A percentile compares a stretch with the other conserved stretches of the same genome.
Conservation (phyloP, 1,140 invertebrate species). For the Apis laboriosa region DNA sequence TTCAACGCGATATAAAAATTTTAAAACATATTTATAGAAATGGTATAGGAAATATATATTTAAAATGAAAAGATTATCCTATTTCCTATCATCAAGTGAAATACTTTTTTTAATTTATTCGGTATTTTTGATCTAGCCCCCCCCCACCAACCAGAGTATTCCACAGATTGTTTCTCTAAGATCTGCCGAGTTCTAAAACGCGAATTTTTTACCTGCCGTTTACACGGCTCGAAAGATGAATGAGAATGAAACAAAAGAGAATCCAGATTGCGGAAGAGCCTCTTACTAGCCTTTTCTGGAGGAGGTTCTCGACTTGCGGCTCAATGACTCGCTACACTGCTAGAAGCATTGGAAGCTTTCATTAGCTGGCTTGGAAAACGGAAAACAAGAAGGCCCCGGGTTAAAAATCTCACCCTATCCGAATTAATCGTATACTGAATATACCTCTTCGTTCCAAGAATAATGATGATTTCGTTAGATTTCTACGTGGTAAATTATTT, state of each 20-base stretch:
- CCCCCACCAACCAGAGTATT: too few species aligned
- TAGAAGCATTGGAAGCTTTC: slow-evolving; percentile 34
- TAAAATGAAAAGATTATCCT: too few species aligned
- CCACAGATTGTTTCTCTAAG: background rate
- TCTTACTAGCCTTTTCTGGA: slow-evolving; percentile 32
- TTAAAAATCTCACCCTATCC: slow-evolving; percentile 21
- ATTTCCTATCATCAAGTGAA: too few species aligned
- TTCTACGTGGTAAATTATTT: too few species aligned
- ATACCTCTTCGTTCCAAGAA: background rate
- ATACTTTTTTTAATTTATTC: too few species aligned
- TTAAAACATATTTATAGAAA: too few species aligned
- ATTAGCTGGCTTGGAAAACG: slow-evolving; percentile 10
- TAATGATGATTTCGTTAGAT: background rate
- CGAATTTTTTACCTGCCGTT: slow-evolving; percentile 23
- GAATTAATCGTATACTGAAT: too few species aligned
- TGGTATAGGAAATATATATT: too few species aligned
- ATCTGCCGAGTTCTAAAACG: background rate
- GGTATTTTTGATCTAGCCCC: too few species aligned
- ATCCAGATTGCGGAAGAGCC: slow-evolving; percentile 22
- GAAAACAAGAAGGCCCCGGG: slow-evolving; percentile 19
- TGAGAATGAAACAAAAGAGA: slow-evolving; percentile 32
- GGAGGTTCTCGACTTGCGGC: slow-evolving; percentile 12
- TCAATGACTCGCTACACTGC: slow-evolving; percentile 40
- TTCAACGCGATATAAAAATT: too few species aligned
- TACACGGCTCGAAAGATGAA: slow-evolving; percentile 39